These are phyloP conservation scores for Lasius platythorax DNA, from an alignment of 2,888 invertebrate genomes.

Conservation along the genomic window DNA sequence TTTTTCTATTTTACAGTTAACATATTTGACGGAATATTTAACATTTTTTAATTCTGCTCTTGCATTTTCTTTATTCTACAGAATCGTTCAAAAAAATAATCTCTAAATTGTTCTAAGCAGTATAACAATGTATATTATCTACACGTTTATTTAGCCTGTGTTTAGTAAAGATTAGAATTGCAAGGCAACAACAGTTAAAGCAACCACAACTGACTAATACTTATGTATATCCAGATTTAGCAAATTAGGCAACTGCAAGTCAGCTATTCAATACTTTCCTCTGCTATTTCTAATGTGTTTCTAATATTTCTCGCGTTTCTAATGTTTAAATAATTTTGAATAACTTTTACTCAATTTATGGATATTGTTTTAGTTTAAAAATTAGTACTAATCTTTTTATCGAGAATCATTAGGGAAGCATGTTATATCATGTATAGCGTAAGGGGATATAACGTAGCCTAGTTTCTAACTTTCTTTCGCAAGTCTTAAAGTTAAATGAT, in stretches of 20 bases:
- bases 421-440: constrained; percentile 17
- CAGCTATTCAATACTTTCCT: not conserved
- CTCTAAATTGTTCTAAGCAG: not conserved
- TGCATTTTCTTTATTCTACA: not conserved
- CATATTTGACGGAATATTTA: not conserved
- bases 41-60: not conserved
- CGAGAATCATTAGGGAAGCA: constrained; percentile 10
- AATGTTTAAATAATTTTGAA: not conserved
- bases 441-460: not conserved
- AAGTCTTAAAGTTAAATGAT: constrained; percentile 24
- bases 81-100: not conserved
- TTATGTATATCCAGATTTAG: not conserved
- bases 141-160: not conserved
- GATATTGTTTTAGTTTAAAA: constrained; percentile 4
- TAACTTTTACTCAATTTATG: not conserved
- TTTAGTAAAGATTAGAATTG: not conserved
- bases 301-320: not conserved
- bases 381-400: not conserved
- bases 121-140: not conserved
- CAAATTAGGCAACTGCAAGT: not conserved
- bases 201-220: not conserved
- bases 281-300: not conserved
- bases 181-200: not conserved
- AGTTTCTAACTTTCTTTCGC: constrained; percentile 24
- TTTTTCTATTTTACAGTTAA: not conserved